Percentiles rank a stretch among this genome's conserved stretches.
Evolutionary conservation across 2,888 invertebrate species (phyloP).

Genomic region (Galerucella pusilla): DNA sequence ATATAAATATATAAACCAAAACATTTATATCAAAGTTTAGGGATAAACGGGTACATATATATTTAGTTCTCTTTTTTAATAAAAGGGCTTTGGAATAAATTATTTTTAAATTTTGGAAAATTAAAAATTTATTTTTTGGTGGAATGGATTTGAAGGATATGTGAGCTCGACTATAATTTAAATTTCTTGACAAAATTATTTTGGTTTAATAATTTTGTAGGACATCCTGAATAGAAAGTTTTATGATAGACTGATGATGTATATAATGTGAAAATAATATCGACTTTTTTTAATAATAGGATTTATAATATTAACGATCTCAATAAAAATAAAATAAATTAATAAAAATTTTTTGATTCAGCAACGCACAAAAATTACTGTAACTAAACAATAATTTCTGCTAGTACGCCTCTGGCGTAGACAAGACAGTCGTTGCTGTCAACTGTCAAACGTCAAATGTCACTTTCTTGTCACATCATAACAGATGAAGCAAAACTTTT

Average conservation of each 20-base stretch:
- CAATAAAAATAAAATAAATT: background rate
- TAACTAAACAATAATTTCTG: too few species aligned
- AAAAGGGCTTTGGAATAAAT: background rate
- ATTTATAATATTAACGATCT: background rate
- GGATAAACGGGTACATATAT: conserved; percentile 11
- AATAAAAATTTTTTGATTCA: background rate
- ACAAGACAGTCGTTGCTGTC: too few species aligned
- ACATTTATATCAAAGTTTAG: background rate
- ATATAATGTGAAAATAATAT: background rate
- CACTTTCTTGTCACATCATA: too few species aligned
- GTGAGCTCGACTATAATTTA: background rate
- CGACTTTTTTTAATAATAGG: background rate
- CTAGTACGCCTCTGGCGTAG: too few species aligned
- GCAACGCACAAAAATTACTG: too few species aligned
- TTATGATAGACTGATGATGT: conserved; percentile 1
- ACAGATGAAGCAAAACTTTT: too few species aligned
- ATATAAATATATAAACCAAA: conserved; percentile 10
- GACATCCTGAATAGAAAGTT: background rate
- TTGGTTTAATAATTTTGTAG: background rate
- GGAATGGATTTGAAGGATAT: background rate
- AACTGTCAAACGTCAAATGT: too few species aligned
- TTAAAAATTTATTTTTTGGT: too few species aligned
- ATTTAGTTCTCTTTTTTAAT: background rate
- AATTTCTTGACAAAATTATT: background rate
- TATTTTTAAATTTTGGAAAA: background rate